A percentile compares a stretch with the other conserved stretches of the same genome.
Evolutionary conservation across 2,797 vertebrate species (phyloP).

Genomic region (Sebastes cheni): DNA sequence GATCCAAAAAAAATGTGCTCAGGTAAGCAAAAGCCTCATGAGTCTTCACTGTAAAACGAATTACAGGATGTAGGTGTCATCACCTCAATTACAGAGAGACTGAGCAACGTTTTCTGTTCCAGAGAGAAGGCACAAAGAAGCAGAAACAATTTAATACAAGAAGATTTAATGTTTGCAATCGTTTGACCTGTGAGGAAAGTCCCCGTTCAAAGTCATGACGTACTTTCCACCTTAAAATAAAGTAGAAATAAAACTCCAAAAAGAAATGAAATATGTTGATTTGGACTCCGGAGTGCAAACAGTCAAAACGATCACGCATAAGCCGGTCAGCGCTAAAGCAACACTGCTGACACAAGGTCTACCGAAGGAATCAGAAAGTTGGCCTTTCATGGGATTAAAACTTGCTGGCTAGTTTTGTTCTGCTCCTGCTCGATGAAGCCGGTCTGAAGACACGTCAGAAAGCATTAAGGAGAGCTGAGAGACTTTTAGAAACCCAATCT

Average conservation of each 20-base stretch:
- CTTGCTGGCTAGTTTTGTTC: neutral
- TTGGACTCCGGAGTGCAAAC: neutral
- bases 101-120: neutral
- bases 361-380: constrained; percentile 11
- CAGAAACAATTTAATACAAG: neutral
- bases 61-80: neutral
- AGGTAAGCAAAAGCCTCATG: neutral
- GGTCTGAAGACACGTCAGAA: constrained; percentile 20
- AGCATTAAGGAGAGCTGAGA: constrained; percentile 14
- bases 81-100: constrained; percentile 20
- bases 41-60: neutral
- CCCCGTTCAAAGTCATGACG: neutral
- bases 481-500: constrained; percentile 35
- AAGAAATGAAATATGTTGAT: neutral
- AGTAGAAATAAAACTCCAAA: neutral
- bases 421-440: neutral
- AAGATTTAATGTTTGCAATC: neutral
- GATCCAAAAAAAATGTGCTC: neutral
- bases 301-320: neutral
- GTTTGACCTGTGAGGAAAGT: neutral
- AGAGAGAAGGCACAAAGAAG: neutral
- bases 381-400: constrained; percentile 34
- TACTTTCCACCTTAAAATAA: neutral
- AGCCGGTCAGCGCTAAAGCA: neutral
- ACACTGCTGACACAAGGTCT: constrained; percentile 17